Evolutionary conservation across 2,888 invertebrate species (phyloP).

Genomic region (Agrotis ipsilon): DNA sequence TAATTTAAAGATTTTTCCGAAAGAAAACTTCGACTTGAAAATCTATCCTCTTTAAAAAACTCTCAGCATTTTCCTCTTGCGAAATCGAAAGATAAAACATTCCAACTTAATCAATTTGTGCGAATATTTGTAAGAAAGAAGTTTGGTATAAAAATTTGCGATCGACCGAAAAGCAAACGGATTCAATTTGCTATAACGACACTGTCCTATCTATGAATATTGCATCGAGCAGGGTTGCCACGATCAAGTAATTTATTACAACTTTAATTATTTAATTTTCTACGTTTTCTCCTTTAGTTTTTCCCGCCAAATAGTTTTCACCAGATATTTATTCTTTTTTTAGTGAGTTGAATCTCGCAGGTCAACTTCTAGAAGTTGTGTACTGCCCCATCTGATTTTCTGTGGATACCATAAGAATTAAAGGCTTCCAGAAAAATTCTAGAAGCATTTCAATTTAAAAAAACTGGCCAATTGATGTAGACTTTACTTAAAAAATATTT

Average conservation of each 20-base stretch:
- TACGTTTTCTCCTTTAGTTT: background rate
- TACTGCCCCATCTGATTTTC: too few species aligned
- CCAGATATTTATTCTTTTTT: too few species aligned
- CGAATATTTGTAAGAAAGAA: constrained; percentile 38
- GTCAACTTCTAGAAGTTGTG: too few species aligned
- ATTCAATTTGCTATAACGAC: constrained; percentile 64
- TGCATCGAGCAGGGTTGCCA: constrained; percentile 41
- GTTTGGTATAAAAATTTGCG: constrained; percentile 43
- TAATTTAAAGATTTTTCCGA: background rate
- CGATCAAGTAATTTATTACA: too few species aligned
- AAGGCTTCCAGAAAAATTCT: too few species aligned
- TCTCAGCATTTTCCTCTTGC: background rate
- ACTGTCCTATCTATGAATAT: constrained; percentile 55
- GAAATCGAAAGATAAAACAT: constrained; percentile 4
- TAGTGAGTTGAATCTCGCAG: too few species aligned
- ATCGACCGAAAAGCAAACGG: constrained; percentile 47
- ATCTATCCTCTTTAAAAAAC: background rate
- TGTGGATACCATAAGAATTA: too few species aligned
- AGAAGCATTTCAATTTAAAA: too few species aligned
- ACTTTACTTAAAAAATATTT: too few species aligned
- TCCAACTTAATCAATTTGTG: constrained; percentile 41
- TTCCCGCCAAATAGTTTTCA: too few species aligned
- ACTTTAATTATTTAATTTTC: too few species aligned
- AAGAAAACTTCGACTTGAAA: background rate
- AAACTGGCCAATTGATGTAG: too few species aligned